A percentile compares a stretch with the other conserved stretches of the same genome.
Evolutionary conservation across 2,113 vertebrate genomes (phyloP).

Genomic region (Diadophis punctatus): DNA sequence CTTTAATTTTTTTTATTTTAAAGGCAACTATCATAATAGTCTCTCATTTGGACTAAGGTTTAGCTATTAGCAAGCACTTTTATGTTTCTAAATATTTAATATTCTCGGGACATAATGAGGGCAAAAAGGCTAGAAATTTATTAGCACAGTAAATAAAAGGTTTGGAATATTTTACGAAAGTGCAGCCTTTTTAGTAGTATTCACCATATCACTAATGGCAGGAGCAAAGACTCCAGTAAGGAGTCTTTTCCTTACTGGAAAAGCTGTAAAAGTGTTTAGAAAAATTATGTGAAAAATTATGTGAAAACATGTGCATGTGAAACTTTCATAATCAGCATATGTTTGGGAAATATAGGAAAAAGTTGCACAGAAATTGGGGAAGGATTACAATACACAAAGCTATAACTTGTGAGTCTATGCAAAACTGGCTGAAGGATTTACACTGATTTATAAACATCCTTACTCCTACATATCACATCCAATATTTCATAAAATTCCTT

Average conservation of each 20-base stretch:
- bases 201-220: not conserved
- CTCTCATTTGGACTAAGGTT: not conserved
- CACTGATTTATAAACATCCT: not conserved
- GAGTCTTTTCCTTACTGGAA: not conserved
- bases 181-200: not conserved
- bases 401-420: not conserved
- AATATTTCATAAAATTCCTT: not conserved
- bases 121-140: not conserved
- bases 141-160: not conserved
- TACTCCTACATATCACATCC: not conserved
- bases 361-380: not conserved
- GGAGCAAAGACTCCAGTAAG: no score
- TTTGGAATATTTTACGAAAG: not conserved
- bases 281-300: not conserved
- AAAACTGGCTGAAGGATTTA: not conserved
- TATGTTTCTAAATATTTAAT: not conserved
- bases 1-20: not conserved
- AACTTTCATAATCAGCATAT: not conserved
- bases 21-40: not conserved
- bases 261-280: not conserved
- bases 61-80: rapidly evolving
- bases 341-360: not conserved
- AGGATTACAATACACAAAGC: not conserved
- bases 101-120: not conserved
- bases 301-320: not conserved